Percentiles rank a stretch among this genome's conserved stretches.
Conservation (phyloP, 2,113 vertebrate species). For the Emydocephalus ijimae region DNA sequence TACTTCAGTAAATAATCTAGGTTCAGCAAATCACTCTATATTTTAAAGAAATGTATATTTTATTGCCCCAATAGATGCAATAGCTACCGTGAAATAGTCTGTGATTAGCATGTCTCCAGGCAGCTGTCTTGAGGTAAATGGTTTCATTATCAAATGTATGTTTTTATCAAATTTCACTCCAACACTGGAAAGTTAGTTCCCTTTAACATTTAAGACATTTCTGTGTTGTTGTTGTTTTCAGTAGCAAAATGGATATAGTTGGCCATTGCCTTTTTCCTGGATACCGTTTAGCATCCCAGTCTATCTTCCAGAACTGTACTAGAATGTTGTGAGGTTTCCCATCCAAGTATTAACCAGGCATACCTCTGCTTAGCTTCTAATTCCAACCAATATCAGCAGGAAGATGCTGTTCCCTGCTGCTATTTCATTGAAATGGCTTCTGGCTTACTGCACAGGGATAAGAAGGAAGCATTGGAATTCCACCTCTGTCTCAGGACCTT, state of each 20-base stretch:
- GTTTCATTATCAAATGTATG: not conserved
- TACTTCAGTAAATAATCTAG: too few species aligned
- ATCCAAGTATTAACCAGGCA: not conserved
- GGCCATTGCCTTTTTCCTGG: not conserved
- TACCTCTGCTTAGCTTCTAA: not conserved
- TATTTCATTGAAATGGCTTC: not conserved
- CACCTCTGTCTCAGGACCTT: not conserved
- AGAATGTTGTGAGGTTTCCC: not conserved
- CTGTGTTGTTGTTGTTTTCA: not conserved
- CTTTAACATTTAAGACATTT: not conserved
- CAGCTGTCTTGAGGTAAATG: not conserved
- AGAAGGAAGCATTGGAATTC: not conserved
- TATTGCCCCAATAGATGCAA: not conserved
- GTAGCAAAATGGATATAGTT: not conserved
- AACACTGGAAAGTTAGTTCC: not conserved
- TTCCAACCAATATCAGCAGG: not conserved
- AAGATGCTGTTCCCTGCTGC: not conserved
- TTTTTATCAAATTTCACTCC: not conserved
- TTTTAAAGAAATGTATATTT: not conserved
- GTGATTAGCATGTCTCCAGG: not conserved
- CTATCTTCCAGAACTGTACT: not conserved
- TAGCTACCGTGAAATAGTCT: not conserved
- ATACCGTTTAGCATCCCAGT: not conserved
- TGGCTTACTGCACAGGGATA: not conserved
- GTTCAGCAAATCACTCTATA: not conserved